Base-by-base conservation (phyloP, 2,797 vertebrate genomes). In the Buceros bicornis region DNA sequence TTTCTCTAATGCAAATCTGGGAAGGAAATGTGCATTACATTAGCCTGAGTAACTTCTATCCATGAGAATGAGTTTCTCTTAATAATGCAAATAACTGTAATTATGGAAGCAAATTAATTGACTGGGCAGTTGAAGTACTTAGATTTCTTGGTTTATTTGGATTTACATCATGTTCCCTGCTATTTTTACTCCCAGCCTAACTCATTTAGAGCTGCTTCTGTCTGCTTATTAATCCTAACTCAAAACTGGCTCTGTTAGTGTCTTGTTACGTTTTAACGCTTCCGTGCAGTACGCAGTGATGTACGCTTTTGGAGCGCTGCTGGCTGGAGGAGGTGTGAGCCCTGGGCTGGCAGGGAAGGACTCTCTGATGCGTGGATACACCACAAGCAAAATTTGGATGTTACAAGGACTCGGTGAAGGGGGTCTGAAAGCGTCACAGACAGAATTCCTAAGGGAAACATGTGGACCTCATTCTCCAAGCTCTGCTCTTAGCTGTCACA, bases 101-200 rank as follows among this genome's bases (percentile, higher is more conserved):
- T 93, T 94, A 93, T 80, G n/a, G 71, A 94, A 78, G 83, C 78
- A 89, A 95, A 95, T 97, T 89, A 95, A 96, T 94, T 95, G 91
- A 93, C 88, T 74, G 83, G 95, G 88, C 93, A 92, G 90, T 85
- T 85, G 19, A 93, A 92, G 67, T 56, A 83, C 78, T 93, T 87
- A 29, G 57, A 85, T 93, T 94, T 95, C 88, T 65, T 90, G 56
- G 12, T 77, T 31, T 70, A 81, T 93, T 92, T 95, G 83, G 74
- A 92, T 92, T 95, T 96, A 73, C 83, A 87, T 92, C 61, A 29
- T 89, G 91, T 94, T 92, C 93, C 65, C 42, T 92, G 90, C 94
- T 95, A 94, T 96, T 96, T 96, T 95, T 95, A 85, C 71, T 95
- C 67, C 28, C 57, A 80, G 77, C 56, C 48, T 64, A 95, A 89